phyloP scores from a whole-genome alignment of 2,888 invertebrate species.

The Caenorhabditis sp. region DNA sequence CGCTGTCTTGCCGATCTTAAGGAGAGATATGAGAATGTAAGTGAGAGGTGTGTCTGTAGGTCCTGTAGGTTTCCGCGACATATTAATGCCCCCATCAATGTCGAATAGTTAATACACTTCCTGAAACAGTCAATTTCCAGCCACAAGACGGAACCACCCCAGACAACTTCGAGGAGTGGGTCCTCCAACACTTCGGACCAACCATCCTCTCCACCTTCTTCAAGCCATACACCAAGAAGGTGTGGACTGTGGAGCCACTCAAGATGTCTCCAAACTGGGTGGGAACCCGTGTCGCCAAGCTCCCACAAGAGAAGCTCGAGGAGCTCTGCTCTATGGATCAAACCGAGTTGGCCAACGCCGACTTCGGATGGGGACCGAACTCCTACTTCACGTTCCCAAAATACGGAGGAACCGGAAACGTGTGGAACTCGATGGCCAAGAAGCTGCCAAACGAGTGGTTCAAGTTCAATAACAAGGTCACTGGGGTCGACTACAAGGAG shows the following conservation, averaged over 20 bases:
- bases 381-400: slow-evolving; percentile 82
- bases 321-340: slow-evolving; percentile 81
- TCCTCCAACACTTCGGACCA: slow-evolving; percentile 82
- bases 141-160: slow-evolving; percentile 66
- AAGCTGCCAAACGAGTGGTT: slow-evolving; percentile 81
- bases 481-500: slow-evolving; percentile 70
- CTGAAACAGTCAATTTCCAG: slow-evolving; percentile 24
- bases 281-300: slow-evolving; percentile 82
- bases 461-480: slow-evolving; percentile 76
- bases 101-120: too few species aligned
- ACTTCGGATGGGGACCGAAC: slow-evolving; percentile 83
- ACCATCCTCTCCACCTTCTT: slow-evolving; percentile 82
- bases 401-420: slow-evolving; percentile 83
- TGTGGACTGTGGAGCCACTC: slow-evolving; percentile 82
- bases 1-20: slow-evolving; percentile 79
- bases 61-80: too few species aligned
- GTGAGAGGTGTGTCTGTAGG: slow-evolving; percentile 14
- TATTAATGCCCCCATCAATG: too few species aligned
- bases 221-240: slow-evolving; percentile 83
- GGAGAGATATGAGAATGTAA: slow-evolving; percentile 81
- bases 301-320: slow-evolving; percentile 82
- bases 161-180: slow-evolving; percentile 82
- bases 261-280: slow-evolving; percentile 83
- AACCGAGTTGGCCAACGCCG: slow-evolving; percentile 80
- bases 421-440: slow-evolving; percentile 81